Evolutionary conservation across 1,140 invertebrate genomes (phyloP).

Genomic region (Macrobrachium rosenbergii): DNA sequence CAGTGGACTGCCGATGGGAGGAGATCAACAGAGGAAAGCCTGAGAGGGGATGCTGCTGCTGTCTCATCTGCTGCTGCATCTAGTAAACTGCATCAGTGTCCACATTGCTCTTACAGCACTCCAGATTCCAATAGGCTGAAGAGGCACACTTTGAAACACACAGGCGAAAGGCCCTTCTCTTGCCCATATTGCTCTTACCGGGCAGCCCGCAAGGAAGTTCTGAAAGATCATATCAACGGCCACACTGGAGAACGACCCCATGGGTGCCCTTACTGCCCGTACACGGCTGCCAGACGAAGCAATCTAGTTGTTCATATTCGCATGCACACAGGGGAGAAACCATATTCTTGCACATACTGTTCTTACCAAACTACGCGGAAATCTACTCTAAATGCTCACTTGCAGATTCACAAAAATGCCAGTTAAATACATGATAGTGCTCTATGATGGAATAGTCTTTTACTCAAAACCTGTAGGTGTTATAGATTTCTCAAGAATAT

Average conservation of each 20-base stretch:
- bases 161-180: neutral
- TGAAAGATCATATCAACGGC: constrained; percentile 26
- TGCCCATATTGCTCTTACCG: constrained; percentile 3
- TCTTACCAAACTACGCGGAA: constrained; percentile 41
- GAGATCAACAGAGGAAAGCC: neutral
- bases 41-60: neutral
- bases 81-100: constrained; percentile 16
- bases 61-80: neutral
- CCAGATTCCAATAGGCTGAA: neutral
- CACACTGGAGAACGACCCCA: constrained; percentile 49
- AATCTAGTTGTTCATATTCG: constrained; percentile 42
- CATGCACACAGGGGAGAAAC: constrained; percentile 47
- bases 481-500: no score
- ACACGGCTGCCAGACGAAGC: constrained; percentile 24
- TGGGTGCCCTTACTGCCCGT: constrained; percentile 35
- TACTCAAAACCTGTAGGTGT: no score
- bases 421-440: neutral
- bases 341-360: constrained; percentile 33
- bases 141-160: constrained; percentile 12
- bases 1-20: neutral
- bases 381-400: constrained; percentile 20
- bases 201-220: constrained; percentile 1
- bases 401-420: constrained; percentile 7
- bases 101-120: constrained; percentile 1
- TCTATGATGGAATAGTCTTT: neutral